These are phyloP conservation scores for Polyommatus icarus DNA, from an alignment of 2,888 invertebrate species.

Conservation along the genomic window DNA sequence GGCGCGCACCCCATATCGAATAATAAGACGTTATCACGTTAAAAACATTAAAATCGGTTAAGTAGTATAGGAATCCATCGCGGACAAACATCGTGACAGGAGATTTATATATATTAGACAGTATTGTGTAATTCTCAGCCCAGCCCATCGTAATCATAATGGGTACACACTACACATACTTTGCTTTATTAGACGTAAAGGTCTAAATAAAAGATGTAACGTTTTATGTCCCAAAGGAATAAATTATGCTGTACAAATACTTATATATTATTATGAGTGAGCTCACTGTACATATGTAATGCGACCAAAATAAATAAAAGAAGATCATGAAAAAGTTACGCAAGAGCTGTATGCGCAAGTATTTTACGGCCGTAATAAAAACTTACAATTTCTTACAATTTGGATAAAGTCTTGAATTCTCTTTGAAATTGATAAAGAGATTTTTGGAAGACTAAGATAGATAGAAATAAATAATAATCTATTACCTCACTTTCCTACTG, in stretches of 20 bases:
- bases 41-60: no score
- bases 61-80: no score
- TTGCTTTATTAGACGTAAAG: neutral
- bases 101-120: no score
- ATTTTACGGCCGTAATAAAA: slow-evolving; percentile 20
- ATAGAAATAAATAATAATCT: no score
- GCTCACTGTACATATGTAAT: slow-evolving; percentile 15
- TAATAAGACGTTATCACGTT: no score
- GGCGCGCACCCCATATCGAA: no score
- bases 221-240: neutral
- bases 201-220: neutral
- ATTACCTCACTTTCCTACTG: no score
- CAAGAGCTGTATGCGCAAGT: slow-evolving; percentile 14
- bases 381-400: slow-evolving; percentile 25
- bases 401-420: neutral
- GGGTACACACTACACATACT: neutral
- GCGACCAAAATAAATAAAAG: slow-evolving; percentile 10
- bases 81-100: no score
- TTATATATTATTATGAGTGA: slow-evolving; percentile 2
- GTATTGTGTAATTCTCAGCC: neutral
- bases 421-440: neutral
- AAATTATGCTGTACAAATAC: slow-evolving; percentile 6
- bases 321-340: slow-evolving; percentile 20
- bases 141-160: no score
- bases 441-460: neutral